Evolutionary conservation across 2,113 vertebrate genomes (phyloP).

Genomic region (Sander vitreus): DNA sequence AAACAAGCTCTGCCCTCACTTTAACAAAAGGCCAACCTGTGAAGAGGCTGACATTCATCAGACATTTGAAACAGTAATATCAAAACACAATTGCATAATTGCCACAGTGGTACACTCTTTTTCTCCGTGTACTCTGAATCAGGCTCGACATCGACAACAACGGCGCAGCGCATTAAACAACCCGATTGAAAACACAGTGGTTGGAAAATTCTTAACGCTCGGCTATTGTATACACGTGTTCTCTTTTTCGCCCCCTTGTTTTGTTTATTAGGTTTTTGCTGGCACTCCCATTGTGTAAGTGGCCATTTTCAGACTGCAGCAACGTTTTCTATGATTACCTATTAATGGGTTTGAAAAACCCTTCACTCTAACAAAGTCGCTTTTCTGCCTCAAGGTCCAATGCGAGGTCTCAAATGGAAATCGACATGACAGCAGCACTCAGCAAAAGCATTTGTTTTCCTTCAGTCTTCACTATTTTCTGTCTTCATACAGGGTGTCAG

Average conservation of each 20-base stretch:
- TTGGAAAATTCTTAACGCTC: slow-evolving; percentile 15
- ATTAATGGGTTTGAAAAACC: slow-evolving; percentile 58
- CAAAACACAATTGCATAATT: slow-evolving; percentile 59
- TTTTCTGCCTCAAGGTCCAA: slow-evolving; percentile 40
- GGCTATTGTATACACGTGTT: slow-evolving; percentile 13
- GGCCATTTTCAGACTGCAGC: slow-evolving; percentile 54
- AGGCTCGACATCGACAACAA: slow-evolving; percentile 7
- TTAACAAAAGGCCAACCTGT: slow-evolving; percentile 60
- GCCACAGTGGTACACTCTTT: slow-evolving; percentile 29
- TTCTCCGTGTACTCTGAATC: slow-evolving; percentile 3
- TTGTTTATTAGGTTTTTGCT: slow-evolving; percentile 59
- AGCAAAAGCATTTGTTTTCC: slow-evolving; percentile 17
- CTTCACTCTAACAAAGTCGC: slow-evolving; percentile 31
- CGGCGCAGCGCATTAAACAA: slow-evolving; percentile 42
- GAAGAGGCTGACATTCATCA: slow-evolving; percentile 72
- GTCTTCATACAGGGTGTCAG: slow-evolving; percentile 40
- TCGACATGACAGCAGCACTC: slow-evolving; percentile 52
- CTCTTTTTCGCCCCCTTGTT: slow-evolving; percentile 11
- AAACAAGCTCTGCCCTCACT: slow-evolving; percentile 58
- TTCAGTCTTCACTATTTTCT: slow-evolving; percentile 27
- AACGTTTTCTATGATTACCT: slow-evolving; percentile 47
- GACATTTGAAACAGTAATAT: slow-evolving; percentile 64
- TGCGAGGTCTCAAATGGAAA: slow-evolving; percentile 47
- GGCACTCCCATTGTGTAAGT: slow-evolving; percentile 54
- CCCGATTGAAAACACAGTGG: slow-evolving; percentile 32